Evolutionary conservation across 2,113 vertebrate genomes (phyloP).

Genomic region (Forbesichthys agassizii): DNA sequence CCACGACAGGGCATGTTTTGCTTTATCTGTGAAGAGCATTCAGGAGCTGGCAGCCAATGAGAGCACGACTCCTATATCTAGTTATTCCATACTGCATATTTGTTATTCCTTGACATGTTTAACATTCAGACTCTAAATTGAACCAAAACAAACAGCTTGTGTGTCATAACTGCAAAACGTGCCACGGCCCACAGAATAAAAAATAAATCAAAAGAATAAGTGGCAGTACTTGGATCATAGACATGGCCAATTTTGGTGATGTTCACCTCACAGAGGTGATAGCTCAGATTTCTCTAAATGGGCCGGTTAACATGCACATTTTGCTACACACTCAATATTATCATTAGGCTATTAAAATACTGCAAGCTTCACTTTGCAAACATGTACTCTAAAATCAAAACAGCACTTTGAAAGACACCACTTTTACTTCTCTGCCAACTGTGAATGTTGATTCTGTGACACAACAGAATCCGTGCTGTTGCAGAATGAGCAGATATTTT

Average conservation of each 20-base stretch:
- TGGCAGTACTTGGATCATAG: constrained; percentile 11
- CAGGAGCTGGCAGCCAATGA: constrained; percentile 8
- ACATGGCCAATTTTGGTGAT: constrained; percentile 62
- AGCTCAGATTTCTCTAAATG: constrained; percentile 34
- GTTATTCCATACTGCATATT: background rate
- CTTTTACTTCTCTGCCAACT: background rate
- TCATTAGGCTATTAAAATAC: background rate
- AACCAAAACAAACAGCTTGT: constrained; percentile 36
- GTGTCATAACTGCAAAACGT: constrained; percentile 40
- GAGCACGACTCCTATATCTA: constrained; percentile 11
- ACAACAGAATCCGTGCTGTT: too few relatives aligned
- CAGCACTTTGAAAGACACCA: background rate
- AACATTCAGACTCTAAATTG: constrained; percentile 24
- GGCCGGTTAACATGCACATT: constrained; percentile 17
- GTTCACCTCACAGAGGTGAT: constrained; percentile 45
- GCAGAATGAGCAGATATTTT: background rate
- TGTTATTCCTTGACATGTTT: constrained; percentile 13
- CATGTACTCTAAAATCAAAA: background rate
- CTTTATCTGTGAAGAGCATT: constrained; percentile 5
- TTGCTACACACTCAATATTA: background rate
- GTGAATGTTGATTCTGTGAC: too few relatives aligned
- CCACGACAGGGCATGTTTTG: constrained; percentile 38
- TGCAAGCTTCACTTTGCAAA: background rate
- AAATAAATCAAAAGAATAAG: constrained; percentile 17
- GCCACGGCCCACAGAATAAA: constrained; percentile 31